phyloP scores from a whole-genome alignment of 2,888 invertebrate genomes.

The Thera britannica region DNA sequence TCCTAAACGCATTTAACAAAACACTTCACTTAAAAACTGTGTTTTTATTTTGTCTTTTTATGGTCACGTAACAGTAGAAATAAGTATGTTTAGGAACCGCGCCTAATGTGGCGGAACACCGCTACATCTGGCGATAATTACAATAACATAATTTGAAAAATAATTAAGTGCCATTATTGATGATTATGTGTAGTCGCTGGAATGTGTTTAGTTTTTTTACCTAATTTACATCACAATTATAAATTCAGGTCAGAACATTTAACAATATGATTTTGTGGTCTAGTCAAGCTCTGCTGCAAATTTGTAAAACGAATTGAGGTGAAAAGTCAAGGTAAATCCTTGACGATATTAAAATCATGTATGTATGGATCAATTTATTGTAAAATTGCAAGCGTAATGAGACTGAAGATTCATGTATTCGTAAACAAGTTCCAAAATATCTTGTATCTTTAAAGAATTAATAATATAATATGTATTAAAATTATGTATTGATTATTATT shows the following conservation, averaged over 20 bases:
- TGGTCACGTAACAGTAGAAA: slow-evolving; percentile 20
- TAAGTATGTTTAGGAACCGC: slow-evolving; percentile 17
- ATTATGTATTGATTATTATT: not conserved
- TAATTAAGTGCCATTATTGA: slow-evolving; percentile 68
- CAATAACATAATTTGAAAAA: slow-evolving; percentile 36
- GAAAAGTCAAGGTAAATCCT: slow-evolving; percentile 15
- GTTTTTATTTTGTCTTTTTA: slow-evolving; percentile 33
- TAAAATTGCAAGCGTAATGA: slow-evolving; percentile 58
- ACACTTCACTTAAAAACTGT: slow-evolving; percentile 39
- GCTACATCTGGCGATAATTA: not conserved
- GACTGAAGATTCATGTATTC: slow-evolving; percentile 66
- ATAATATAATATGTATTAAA: not conserved
- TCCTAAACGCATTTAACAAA: slow-evolving; percentile 65
- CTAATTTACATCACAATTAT: slow-evolving; percentile 40
- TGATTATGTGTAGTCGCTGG: slow-evolving; percentile 49
- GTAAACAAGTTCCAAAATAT: slow-evolving; percentile 33
- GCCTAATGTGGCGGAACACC: slow-evolving; percentile 34
- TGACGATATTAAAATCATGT: slow-evolving; percentile 38
- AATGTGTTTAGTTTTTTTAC: slow-evolving; percentile 41
- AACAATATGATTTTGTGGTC: slow-evolving; percentile 43
- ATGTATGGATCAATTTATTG: slow-evolving; percentile 27
- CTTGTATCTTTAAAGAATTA: not conserved
- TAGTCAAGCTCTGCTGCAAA: slow-evolving; percentile 54
- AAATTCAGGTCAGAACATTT: slow-evolving; percentile 26
- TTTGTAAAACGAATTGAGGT: slow-evolving; percentile 2